These are phyloP conservation scores for Drosophila parvula DNA, from an alignment of 1,140 invertebrate genomes.

Conservation along the genomic window DNA sequence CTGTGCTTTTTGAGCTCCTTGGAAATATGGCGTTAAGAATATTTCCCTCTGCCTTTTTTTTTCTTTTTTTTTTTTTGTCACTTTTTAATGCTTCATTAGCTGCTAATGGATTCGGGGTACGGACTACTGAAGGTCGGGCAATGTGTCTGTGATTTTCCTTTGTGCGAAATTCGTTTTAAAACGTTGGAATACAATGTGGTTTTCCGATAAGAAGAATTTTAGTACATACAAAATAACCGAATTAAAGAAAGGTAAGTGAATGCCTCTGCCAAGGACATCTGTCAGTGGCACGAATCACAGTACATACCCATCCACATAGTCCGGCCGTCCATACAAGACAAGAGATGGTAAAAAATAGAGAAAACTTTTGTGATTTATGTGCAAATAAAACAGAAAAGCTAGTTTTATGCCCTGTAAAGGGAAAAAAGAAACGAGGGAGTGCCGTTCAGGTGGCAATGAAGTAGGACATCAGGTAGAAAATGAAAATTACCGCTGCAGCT, in stretches of 20 bases:
- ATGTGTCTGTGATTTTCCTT: slow-evolving; percentile 31
- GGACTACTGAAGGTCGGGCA: slow-evolving; percentile 1
- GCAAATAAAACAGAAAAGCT: slow-evolving; percentile 74
- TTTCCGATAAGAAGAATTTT: background rate
- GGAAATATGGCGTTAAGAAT: slow-evolving; percentile 73
- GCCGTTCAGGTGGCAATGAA: slow-evolving; percentile 58
- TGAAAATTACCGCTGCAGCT: slow-evolving; percentile 68
- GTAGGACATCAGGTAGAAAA: slow-evolving; percentile 73
- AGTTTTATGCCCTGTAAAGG: slow-evolving; percentile 46
- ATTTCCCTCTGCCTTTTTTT: slow-evolving; percentile 48
- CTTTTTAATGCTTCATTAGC: slow-evolving; percentile 81
- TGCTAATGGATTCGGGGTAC: slow-evolving; percentile 69
- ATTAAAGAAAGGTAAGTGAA: slow-evolving; percentile 3
- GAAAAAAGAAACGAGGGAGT: background rate
- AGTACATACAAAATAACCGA: background rate
- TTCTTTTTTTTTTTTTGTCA: slow-evolving; percentile 65
- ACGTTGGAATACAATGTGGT: slow-evolving; percentile 10
- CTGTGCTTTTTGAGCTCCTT: slow-evolving; percentile 70
- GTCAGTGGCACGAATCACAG: slow-evolving; percentile 3
- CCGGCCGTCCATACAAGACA: slow-evolving; percentile 17
- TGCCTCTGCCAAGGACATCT: slow-evolving; percentile 6
- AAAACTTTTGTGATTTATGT: slow-evolving; percentile 79
- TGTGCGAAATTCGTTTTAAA: background rate
- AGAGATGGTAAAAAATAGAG: slow-evolving; percentile 50
- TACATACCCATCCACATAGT: background rate